Evolutionary conservation across 2,888 invertebrate genomes (phyloP).

Genomic region (Amaurobius ferox): DNA sequence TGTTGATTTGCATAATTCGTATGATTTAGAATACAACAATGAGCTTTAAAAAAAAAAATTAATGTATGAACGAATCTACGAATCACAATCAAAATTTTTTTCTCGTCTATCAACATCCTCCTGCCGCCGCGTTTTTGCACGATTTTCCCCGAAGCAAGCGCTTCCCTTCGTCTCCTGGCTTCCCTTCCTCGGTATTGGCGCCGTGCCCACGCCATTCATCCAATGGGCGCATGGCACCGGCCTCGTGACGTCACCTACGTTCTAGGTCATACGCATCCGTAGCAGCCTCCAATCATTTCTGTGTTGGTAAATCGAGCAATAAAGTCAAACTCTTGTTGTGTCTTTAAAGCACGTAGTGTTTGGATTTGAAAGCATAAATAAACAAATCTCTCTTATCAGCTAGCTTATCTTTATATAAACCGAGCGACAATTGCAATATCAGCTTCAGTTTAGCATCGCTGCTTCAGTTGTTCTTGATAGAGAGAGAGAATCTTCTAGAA

Average conservation of each 20-base stretch:
- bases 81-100: not conserved
- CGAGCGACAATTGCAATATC: not conserved
- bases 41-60: no score
- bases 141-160: not conserved
- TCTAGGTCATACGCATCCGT: conserved; percentile 59
- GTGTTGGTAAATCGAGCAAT: conserved; percentile 34
- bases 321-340: not conserved
- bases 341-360: conserved; percentile 27
- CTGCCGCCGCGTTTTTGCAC: not conserved
- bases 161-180: not conserved
- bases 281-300: conserved; percentile 16
- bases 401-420: not conserved
- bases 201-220: conserved; percentile 54
- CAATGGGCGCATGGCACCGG: conserved; percentile 38
- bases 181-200: conserved; percentile 39
- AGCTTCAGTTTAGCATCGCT: not conserved
- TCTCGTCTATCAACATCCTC: conserved; percentile 2
- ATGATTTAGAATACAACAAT: no score
- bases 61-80: no score
- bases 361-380: conserved; percentile 28
- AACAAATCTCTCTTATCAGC: not conserved
- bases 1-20: no score
- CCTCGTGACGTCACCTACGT: conserved; percentile 58
- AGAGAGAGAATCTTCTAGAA: not conserved
- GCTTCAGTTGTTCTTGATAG: not conserved